These are phyloP conservation scores for Antheraea assamensis DNA, from an alignment of 2,888 invertebrate genomes.

Conservation along the genomic window DNA sequence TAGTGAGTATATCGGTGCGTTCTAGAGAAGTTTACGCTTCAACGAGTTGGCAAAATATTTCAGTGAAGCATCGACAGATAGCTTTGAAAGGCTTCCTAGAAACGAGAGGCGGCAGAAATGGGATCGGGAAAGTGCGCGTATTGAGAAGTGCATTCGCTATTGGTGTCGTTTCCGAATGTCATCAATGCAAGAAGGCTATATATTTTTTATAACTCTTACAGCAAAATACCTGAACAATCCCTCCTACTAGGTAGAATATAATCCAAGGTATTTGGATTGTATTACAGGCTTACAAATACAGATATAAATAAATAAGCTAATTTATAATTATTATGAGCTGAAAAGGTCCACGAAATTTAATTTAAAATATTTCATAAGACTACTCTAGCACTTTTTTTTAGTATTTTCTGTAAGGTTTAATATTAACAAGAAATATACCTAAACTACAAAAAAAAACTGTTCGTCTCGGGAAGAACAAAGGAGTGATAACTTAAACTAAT, in stretches of 20 bases:
- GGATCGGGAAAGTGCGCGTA: constrained; percentile 56
- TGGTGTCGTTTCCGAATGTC: constrained; percentile 58
- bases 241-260: not conserved
- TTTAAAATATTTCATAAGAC: too few species aligned
- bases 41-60: constrained; percentile 60
- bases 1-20: constrained; percentile 38
- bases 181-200: constrained; percentile 39
- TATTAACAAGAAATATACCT: too few species aligned
- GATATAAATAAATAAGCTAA: too few species aligned
- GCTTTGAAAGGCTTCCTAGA: constrained; percentile 53
- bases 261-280: not conserved
- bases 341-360: too few species aligned
- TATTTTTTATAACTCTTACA: constrained; percentile 18
- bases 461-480: too few species aligned
- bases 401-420: too few species aligned
- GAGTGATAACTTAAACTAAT: too few species aligned
- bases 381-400: too few species aligned
- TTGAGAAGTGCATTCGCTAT: constrained; percentile 60
- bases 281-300: not conserved
- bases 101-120: constrained; percentile 54
- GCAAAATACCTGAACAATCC: not conserved
- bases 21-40: constrained; percentile 42
- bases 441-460: too few species aligned
- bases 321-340: too few species aligned
- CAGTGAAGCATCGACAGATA: constrained; percentile 50